Evolutionary conservation across 2,888 invertebrate genomes (phyloP).

Genomic region (Epiperipatus broadwayi): DNA sequence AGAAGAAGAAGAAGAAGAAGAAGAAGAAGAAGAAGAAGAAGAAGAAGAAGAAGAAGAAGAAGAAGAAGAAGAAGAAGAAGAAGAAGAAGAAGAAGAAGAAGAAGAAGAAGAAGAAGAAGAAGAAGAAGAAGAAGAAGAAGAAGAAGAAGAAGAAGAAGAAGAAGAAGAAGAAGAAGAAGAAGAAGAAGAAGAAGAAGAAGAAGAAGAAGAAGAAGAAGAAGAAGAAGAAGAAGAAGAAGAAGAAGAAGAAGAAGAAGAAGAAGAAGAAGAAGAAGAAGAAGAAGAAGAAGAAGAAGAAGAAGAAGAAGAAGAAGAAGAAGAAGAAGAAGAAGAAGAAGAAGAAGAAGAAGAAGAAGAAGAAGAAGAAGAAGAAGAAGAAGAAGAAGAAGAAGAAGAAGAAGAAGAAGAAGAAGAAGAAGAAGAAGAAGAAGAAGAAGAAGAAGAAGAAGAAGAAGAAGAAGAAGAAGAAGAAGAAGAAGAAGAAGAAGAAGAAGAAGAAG

Average conservation of each 20-base stretch:
- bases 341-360: conserved; percentile 3
- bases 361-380: conserved; percentile 3
- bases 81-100: conserved; percentile 10
- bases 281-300: conserved; percentile 3
- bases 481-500: conserved; percentile 3
- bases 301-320: conserved; percentile 3
- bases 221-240: conserved; percentile 3
- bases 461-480: conserved; percentile 3
- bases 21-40: conserved; percentile 10
- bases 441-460: conserved; percentile 3
- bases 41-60: conserved; percentile 10
- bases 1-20: conserved; percentile 10
- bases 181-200: conserved; percentile 3
- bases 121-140: conserved; percentile 6
- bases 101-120: conserved; percentile 10
- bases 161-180: conserved; percentile 3
- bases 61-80: conserved; percentile 10
- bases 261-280: conserved; percentile 3
- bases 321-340: conserved; percentile 3
- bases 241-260: conserved; percentile 3
- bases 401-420: conserved; percentile 3
- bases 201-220: conserved; percentile 3
- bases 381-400: conserved; percentile 3
- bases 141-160: conserved; percentile 6
- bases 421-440: conserved; percentile 3